phyloP scores from a whole-genome alignment of 2,888 invertebrate species.

The Megaustenia siamemsis region DNA sequence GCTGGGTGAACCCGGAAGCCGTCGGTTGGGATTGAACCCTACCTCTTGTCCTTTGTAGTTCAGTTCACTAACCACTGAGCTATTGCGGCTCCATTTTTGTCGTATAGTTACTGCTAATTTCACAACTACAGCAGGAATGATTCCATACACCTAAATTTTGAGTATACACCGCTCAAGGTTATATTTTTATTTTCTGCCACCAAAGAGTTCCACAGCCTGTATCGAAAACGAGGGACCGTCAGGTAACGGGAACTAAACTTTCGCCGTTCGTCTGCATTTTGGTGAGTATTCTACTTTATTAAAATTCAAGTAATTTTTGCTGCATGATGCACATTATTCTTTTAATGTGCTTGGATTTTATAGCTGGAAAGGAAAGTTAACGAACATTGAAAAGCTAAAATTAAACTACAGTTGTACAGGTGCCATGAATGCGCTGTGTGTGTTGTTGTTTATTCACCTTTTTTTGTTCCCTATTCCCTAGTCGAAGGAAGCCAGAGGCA shows the following conservation, averaged over 20 bases:
- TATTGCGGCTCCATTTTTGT: too few relatives aligned
- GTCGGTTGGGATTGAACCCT: too few relatives aligned
- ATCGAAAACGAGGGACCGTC: constrained; percentile 24
- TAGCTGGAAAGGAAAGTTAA: neutral
- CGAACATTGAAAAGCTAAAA: neutral
- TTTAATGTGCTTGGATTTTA: neutral
- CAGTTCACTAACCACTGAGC: too few relatives aligned
- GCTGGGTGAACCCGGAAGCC: too few relatives aligned
- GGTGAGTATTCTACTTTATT: neutral
- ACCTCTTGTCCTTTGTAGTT: too few relatives aligned
- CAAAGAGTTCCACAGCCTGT: neutral
- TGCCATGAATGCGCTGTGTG: neutral
- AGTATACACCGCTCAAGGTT: neutral
- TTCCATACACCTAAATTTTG: too few relatives aligned
- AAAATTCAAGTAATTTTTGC: neutral
- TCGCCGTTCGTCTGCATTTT: neutral
- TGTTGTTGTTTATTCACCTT: constrained; percentile 16
- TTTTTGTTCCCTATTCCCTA: neutral
- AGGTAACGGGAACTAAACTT: constrained; percentile 3
- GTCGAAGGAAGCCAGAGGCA: neutral
- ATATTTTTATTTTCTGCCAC: neutral
- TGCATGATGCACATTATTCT: neutral
- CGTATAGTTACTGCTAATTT: too few relatives aligned
- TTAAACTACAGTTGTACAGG: neutral
- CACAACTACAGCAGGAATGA: too few relatives aligned